phyloP scores from a whole-genome alignment of 2,113 vertebrate genomes.

The Ahaetulla prasina region DNA sequence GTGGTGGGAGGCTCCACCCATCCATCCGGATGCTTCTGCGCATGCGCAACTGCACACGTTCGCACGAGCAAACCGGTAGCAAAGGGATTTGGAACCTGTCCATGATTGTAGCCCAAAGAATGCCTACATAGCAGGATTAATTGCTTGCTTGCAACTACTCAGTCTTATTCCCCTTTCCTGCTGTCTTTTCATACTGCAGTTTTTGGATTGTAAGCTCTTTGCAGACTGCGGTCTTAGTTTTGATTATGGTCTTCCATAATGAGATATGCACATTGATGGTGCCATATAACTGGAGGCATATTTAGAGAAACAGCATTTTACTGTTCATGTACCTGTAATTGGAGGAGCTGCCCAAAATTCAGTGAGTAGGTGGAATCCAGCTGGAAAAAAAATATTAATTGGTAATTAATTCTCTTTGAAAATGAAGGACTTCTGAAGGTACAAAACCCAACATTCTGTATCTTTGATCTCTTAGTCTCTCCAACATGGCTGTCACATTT shows the following conservation, averaged over 20 bases:
- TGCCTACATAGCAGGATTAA: background rate
- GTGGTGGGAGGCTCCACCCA: too few species aligned
- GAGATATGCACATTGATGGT: background rate
- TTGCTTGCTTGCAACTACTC: background rate
- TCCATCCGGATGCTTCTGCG: too few species aligned
- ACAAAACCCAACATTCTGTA: constrained; percentile 24
- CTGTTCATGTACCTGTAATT: background rate
- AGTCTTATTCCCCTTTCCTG: background rate
- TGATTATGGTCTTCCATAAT: background rate
- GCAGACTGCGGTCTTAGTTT: background rate
- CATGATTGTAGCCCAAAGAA: too few species aligned
- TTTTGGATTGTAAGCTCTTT: background rate
- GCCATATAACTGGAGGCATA: background rate
- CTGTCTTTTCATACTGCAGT: background rate
- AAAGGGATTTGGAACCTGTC: too few species aligned
- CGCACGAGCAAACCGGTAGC: too few species aligned
- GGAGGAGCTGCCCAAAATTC: background rate
- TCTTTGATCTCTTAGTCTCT: constrained; percentile 37
- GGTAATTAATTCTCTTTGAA: constrained; percentile 22
- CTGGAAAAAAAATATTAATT: background rate
- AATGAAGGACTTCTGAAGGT: constrained; percentile 36
- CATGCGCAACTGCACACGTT: too few species aligned
- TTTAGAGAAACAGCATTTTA: background rate
- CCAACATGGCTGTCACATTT: constrained; percentile 63
- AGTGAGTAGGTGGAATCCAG: background rate